Base-by-base conservation (phyloP, 2,797 vertebrate genomes). In the Chloroceryle amazona region DNA sequence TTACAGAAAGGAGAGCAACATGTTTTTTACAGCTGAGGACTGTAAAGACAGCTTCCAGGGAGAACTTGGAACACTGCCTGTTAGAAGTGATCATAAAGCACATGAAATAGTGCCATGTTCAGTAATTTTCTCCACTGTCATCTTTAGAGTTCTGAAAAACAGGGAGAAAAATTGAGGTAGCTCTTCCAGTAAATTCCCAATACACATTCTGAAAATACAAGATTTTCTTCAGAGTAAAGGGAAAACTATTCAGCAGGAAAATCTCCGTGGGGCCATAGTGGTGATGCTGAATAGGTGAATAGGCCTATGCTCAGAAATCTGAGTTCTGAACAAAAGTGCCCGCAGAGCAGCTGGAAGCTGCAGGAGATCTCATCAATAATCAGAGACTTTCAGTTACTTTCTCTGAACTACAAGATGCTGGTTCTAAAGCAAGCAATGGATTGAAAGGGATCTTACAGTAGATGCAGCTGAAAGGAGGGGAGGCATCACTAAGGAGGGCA, bases 381-480 rank as follows among this genome's bases (percentile, higher is more conserved):
- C 26, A 73, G 51, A 79, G 54, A 76, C 61, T 74, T 86, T 31
- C 31, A 61, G 61, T 76, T 61, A 66, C 60, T 73, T 71, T 60
- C 73, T 41, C 54, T 41, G n/a, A 92, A 70, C 37, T 58, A 68
- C 44, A 75, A 33, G n/a, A 86, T 71, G 52, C 68, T 87, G 81
- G 42, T 75, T 52, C 74, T 57, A 89, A 91, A 96, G 86, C 16
- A 58, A 60, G 85, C 42, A 87, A 80, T 22, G 44, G 55, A 94
- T 11, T 86, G 76, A 95, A 94, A 87, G 47, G 31, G 42, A 80
- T 46, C 60, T 87, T 68, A 72, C 23, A 46, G 47, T 21, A 89
- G 21, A 80, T 15, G 84, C 41, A 65, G 80, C 67, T 93, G 61
- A 71, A 86, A 94, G n/a, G 65, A 79, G 44, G 60, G 73, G 70